phyloP scores from a whole-genome alignment of 92 coral and sea anemone genomes.

The Zoanthus sociatus region DNA sequence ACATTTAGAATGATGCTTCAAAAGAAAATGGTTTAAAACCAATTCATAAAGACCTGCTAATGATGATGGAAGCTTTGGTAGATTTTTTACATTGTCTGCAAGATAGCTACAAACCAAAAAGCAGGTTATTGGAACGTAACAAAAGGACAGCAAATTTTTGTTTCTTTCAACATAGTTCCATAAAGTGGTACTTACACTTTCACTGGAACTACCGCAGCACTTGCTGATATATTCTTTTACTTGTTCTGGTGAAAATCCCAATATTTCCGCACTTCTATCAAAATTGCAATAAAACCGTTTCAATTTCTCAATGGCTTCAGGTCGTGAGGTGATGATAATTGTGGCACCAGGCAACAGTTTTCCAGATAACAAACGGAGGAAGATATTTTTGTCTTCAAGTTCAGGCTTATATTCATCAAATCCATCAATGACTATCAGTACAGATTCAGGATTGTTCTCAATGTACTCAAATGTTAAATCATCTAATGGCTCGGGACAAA shows the following conservation, averaged over 20 bases:
- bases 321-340: conserved; percentile 70
- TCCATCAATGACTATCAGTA: no score
- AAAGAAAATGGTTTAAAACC: conserved; percentile 10
- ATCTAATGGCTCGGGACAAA: no score
- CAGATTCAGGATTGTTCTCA: no score
- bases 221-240: conserved; percentile 45
- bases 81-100: conserved; percentile 17
- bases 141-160: conserved; percentile 59
- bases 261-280: conserved; percentile 62
- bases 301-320: conserved; percentile 61
- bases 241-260: conserved; percentile 65
- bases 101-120: no score
- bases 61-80: background rate
- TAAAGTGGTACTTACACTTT: background rate
- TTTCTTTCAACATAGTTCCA: conserved; percentile 49
- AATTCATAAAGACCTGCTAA: conserved; percentile 26
- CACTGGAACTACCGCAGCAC: no score
- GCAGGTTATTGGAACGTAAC: conserved; percentile 28
- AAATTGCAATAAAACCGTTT: conserved; percentile 16
- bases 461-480: no score
- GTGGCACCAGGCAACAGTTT: background rate
- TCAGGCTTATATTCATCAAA: no score
- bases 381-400: no score
- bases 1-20: conserved; percentile 15
- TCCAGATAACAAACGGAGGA: no score